Evolutionary conservation across 1,140 invertebrate species (phyloP), one percentile per base, ranked within the genome.

Genomic region (Caligus rogercresseyi): DNA sequence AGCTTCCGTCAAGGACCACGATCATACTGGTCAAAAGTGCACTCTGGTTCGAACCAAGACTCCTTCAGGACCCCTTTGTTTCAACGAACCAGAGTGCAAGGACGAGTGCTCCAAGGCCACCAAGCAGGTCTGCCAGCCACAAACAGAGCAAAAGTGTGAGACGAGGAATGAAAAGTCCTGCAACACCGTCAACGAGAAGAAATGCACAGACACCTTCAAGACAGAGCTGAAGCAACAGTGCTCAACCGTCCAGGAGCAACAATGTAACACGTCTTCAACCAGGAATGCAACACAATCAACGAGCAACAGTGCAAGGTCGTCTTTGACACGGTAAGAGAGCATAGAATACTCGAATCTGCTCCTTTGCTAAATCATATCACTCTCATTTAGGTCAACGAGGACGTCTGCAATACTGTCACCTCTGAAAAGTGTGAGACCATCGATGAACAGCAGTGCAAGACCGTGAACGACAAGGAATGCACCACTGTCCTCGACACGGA

Each of bases 81-180:
- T 60, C 57, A 60, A 60, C 20, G 57, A 60, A 26, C 57, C 57
- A 2, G 57, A 60, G 51, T 60, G 57, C 26, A 20, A 31, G 7
- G 24, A 60, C 16, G 57, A 26, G 7, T 60, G 57, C 57, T 18
- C 18, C 3, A 31, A 60, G 4, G 26, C 16, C 3, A 43, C 57
- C 57, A 60, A 60, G 26, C 57, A 60, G 24, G 24, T 26, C 2
- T 60, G 57, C n/a, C 13, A 18, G 18, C 57, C 57, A 18, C 14
- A 25, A 16, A 16, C 14, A 16, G 57, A 60, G 15, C 16, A 60
- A 3, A 2, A 60, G 26, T 60, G 57, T 25, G 26, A 20, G 15
- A 25, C 26, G 3, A 25, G 21, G 4, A 25, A 25, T 2, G 57
- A 24, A 2, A 60, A 60, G 23, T 31, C 24, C 21, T 60, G 57